These are phyloP conservation scores for Acanthopleura granulata DNA, from an alignment of 2,888 invertebrate species.

Conservation along the genomic window DNA sequence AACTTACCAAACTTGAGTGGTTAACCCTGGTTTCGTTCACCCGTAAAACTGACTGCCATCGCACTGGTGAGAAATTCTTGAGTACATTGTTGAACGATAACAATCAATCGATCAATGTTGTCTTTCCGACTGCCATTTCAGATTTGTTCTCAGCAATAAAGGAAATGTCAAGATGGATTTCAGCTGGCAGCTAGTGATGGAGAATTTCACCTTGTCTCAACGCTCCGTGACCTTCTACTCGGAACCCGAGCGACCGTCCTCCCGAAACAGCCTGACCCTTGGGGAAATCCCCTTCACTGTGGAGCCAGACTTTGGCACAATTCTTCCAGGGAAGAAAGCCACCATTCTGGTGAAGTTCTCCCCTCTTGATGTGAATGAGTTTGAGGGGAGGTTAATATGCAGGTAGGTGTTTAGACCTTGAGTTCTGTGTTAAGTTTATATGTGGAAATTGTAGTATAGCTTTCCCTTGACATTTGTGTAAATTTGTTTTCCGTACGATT, in stretches of 20 bases:
- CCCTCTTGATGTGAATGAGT: conserved; percentile 67
- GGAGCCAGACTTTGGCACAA: conserved; percentile 64
- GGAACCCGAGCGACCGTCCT: conserved; percentile 57
- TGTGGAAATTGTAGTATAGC: too few species aligned
- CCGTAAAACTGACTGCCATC: too few species aligned
- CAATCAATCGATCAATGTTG: neutral
- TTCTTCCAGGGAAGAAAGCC: conserved; percentile 60
- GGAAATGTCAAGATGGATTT: conserved; percentile 64
- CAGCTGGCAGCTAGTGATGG: conserved; percentile 67
- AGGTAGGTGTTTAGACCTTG: conserved; percentile 44
- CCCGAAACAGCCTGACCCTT: conserved; percentile 38
- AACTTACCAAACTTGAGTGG: too few species aligned
- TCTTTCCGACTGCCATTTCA: conserved; percentile 28
- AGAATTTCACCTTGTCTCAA: conserved; percentile 57
- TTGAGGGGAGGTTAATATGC: conserved; percentile 67
- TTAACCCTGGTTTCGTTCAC: too few species aligned
- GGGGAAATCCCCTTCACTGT: conserved; percentile 67
- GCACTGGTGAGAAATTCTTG: too few species aligned
- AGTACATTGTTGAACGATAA: conserved; percentile 3
- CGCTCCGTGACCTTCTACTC: conserved; percentile 62
- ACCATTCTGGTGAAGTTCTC: conserved; percentile 63
- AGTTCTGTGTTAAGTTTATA: too few species aligned
- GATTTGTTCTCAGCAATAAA: conserved; percentile 62
- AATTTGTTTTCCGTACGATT: too few species aligned
- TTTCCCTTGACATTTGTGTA: too few species aligned